A percentile compares a stretch with the other conserved stretches of the same genome.
These are phyloP conservation scores for Spicauda simplicius DNA, from an alignment of 2,888 invertebrate genomes.

Conservation along the genomic window DNA sequence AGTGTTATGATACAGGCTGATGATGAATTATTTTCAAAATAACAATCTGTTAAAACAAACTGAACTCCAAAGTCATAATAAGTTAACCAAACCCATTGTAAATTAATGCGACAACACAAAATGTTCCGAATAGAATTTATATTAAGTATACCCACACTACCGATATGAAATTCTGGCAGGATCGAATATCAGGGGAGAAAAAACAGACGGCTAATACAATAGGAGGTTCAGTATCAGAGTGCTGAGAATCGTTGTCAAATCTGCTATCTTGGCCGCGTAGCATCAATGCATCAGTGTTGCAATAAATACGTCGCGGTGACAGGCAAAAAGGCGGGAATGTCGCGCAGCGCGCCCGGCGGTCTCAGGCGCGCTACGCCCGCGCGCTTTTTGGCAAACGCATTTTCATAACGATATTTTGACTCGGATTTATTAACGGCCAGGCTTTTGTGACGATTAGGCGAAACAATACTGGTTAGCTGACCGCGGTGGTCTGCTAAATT, in stretches of 20 bases:
- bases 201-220: slow-evolving; percentile 70
- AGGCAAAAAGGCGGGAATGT: slow-evolving; percentile 76
- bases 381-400: slow-evolving; percentile 67
- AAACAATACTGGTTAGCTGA: slow-evolving; percentile 29
- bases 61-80: slow-evolving; percentile 20
- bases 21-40: neutral
- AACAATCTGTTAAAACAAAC: neutral
- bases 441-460: slow-evolving; percentile 32
- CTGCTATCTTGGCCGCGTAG: slow-evolving; percentile 63
- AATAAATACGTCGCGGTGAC: slow-evolving; percentile 75
- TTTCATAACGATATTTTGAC: slow-evolving; percentile 58
- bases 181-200: slow-evolving; percentile 61
- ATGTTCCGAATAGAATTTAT: slow-evolving; percentile 36
- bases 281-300: slow-evolving; percentile 66
- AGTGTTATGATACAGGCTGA: no score
- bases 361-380: slow-evolving; percentile 59
- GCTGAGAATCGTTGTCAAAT: slow-evolving; percentile 73
- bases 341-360: slow-evolving; percentile 69
- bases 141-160: slow-evolving; percentile 39
- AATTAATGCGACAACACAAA: slow-evolving; percentile 38
- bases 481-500: slow-evolving; percentile 3
- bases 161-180: slow-evolving; percentile 64
- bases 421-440: slow-evolving; percentile 32
- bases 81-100: slow-evolving; percentile 31
- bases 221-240: slow-evolving; percentile 65